phyloP scores from a whole-genome alignment of 2,888 invertebrate species.

The Pyrocoelia pectoralis region DNA sequence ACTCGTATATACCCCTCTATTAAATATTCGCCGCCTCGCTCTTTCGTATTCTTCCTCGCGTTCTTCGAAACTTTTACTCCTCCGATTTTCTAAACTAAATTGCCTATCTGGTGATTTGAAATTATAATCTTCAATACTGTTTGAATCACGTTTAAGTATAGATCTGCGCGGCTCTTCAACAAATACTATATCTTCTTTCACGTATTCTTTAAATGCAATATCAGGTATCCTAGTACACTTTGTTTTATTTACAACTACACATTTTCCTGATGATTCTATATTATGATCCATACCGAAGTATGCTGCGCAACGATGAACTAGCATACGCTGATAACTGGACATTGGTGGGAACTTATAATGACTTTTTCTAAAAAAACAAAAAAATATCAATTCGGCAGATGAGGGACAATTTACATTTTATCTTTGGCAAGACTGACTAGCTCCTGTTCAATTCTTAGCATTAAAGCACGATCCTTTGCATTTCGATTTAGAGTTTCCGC shows the following conservation, averaged over 20 bases:
- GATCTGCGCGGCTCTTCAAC: slow-evolving; percentile 77
- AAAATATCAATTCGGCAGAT: background rate
- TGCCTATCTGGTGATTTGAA: slow-evolving; percentile 69
- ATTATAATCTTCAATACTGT: slow-evolving; percentile 79
- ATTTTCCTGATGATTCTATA: slow-evolving; percentile 83
- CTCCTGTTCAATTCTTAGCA: slow-evolving; percentile 89
- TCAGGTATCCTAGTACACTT: slow-evolving; percentile 74
- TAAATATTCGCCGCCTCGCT: slow-evolving; percentile 86
- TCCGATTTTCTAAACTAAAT: slow-evolving; percentile 69
- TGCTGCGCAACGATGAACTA: slow-evolving; percentile 93
- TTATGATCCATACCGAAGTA: slow-evolving; percentile 96
- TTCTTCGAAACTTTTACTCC: slow-evolving; percentile 90
- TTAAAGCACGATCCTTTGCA: slow-evolving; percentile 83
- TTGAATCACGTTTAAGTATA: slow-evolving; percentile 83
- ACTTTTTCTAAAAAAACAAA: slow-evolving; percentile 67
- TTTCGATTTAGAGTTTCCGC: slow-evolving; percentile 91
- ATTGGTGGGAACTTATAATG: slow-evolving; percentile 89
- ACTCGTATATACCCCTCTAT: slow-evolving; percentile 51
- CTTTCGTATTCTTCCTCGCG: slow-evolving; percentile 90
- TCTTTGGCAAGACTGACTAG: slow-evolving; percentile 85
- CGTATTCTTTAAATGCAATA: slow-evolving; percentile 74
- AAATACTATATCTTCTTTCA: slow-evolving; percentile 70
- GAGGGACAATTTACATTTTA: slow-evolving; percentile 68
- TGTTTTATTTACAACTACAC: slow-evolving; percentile 86
- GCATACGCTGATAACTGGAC: slow-evolving; percentile 96